Evolutionary conservation across 2,888 invertebrate species (phyloP).

Genomic region (Monopis laevigella): DNA sequence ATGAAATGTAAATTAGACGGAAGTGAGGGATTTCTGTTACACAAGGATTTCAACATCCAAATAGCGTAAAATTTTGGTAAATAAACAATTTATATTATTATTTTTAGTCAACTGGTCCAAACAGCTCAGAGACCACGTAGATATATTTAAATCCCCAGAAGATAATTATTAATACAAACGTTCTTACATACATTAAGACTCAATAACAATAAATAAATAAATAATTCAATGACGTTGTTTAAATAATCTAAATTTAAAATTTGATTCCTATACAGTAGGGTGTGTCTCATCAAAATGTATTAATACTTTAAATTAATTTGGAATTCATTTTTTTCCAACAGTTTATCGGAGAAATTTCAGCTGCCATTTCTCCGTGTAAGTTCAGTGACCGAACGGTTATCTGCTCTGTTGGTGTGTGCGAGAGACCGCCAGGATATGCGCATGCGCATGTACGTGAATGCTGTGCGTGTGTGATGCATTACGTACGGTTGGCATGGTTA

Average conservation of each 20-base stretch:
- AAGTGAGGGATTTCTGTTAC: too few relatives aligned
- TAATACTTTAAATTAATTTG: background rate
- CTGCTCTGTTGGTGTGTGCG: conserved; percentile 36
- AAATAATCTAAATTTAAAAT: conserved; percentile 1
- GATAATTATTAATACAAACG: too few relatives aligned
- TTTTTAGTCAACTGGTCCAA: too few relatives aligned
- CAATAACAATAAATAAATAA: background rate
- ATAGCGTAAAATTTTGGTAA: too few relatives aligned
- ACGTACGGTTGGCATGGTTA: conserved; percentile 36
- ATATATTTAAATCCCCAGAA: too few relatives aligned
- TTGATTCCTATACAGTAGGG: background rate
- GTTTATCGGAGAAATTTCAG: conserved; percentile 40
- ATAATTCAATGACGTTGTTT: background rate
- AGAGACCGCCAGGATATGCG: conserved; percentile 23
- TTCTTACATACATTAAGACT: too few relatives aligned
- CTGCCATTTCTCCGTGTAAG: conserved; percentile 45
- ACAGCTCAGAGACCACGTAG: too few relatives aligned
- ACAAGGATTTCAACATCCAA: too few relatives aligned
- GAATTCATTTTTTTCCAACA: background rate
- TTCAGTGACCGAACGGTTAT: conserved; percentile 54
- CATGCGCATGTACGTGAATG: conserved; percentile 17
- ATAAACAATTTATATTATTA: too few relatives aligned
- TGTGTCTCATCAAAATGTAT: conserved; percentile 3
- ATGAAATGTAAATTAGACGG: too few relatives aligned
- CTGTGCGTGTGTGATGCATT: conserved; percentile 23